These are phyloP conservation scores for Sturmia bella DNA, from an alignment of 2,888 invertebrate genomes.

Conservation along the genomic window DNA sequence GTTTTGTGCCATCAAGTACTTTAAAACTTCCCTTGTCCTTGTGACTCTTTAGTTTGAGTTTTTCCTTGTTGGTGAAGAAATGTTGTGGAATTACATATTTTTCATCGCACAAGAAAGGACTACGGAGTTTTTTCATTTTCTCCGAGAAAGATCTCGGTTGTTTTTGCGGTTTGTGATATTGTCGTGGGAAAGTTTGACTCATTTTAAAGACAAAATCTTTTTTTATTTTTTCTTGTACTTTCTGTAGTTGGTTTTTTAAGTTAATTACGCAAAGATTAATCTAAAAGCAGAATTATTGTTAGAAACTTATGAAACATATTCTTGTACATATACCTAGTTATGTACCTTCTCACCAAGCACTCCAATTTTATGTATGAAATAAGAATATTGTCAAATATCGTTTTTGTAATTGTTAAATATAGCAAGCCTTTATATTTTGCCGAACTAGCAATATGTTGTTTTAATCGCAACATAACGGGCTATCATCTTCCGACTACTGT, in stretches of 20 bases:
- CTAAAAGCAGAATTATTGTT: no score
- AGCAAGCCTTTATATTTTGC: no score
- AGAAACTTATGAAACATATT: no score
- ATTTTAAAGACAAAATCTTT: not conserved
- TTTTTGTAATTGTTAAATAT: no score
- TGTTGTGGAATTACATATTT: not conserved
- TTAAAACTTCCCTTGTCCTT: not conserved
- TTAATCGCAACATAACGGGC: no score
- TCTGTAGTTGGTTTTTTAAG: not conserved
- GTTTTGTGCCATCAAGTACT: not conserved
- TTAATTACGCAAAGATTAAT: no score
- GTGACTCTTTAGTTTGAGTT: not conserved
- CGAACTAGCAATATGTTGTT: no score
- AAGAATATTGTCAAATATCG: no score
- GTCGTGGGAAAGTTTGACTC: not conserved
- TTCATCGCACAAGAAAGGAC: constrained; percentile 14
- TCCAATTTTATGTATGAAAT: no score
- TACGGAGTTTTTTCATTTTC: constrained; percentile 4
- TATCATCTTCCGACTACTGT: not conserved
- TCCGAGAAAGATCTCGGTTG: constrained; percentile 16
- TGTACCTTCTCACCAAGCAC: no score
- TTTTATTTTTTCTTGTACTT: not conserved
- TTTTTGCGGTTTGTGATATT: not conserved
- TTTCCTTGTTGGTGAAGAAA: not conserved
- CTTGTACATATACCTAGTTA: no score